Percentiles rank a stretch among this genome's conserved stretches.
Evolutionary conservation across 2,113 vertebrate species (phyloP).

Genomic region (Phyllostomus discolor): DNA sequence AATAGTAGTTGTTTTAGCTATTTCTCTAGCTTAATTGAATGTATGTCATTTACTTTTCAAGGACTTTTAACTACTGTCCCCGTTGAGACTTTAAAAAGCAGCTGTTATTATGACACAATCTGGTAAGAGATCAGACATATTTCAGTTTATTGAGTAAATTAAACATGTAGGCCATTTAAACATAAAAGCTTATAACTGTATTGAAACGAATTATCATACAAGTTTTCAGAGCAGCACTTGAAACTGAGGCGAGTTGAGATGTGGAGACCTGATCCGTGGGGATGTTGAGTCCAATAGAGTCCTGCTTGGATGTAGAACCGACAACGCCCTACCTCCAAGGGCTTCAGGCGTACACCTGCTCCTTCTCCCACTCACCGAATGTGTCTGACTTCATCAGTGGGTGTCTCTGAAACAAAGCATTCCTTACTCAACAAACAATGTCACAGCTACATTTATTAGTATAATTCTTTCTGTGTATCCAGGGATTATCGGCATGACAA

Average conservation of each 20-base stretch:
- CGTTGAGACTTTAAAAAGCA: conserved; percentile 72
- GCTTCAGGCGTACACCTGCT: conserved; percentile 48
- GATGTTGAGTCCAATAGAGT: conserved; percentile 46
- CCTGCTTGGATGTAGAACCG: neutral
- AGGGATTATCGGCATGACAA: neutral
- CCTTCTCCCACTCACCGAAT: neutral
- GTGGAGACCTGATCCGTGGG: conserved; percentile 31
- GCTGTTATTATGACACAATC: conserved; percentile 63
- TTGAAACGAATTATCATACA: conserved; percentile 68
- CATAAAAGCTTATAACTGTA: conserved; percentile 54
- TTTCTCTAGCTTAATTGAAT: conserved; percentile 73
- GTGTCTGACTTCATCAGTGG: conserved; percentile 29
- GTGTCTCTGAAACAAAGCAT: neutral
- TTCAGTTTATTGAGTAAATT: conserved; percentile 70
- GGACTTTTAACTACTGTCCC: conserved; percentile 75
- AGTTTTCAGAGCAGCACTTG: conserved; percentile 68
- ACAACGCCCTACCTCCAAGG: neutral
- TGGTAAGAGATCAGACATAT: conserved; percentile 68
- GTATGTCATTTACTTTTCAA: conserved; percentile 77
- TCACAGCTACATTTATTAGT: neutral
- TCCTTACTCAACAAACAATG: neutral
- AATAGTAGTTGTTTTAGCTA: conserved; percentile 62
- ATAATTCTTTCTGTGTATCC: neutral
- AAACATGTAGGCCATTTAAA: conserved; percentile 64
- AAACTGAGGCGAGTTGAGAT: conserved; percentile 70